Evolutionary conservation across 2,113 vertebrate species (phyloP), one percentile per base, ranked within the genome.

Genomic region (Trinectes maculatus): DNA sequence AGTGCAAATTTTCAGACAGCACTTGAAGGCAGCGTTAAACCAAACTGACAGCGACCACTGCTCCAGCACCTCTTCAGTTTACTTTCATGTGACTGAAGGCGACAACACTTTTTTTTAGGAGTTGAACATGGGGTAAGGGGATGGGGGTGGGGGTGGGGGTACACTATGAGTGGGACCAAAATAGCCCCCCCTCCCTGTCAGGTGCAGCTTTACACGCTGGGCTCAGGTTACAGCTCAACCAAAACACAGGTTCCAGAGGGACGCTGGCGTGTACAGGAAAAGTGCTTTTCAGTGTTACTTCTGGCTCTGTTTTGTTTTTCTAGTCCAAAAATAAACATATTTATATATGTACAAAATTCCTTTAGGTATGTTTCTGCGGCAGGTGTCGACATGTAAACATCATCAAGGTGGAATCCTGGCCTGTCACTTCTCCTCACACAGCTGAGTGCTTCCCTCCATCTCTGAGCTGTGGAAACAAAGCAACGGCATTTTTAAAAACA

Each of bases 391-490:
- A 67, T 76, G 87, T 92, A 93, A 95, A 94, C 90, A 79, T 64
- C 57, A 15, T 29, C 5, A 56, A 25, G 46, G 63, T 8, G 61
- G 36, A 37, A 28, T 43, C 43, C 42, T 9, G 19, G 29, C 16
- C 18, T 77, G 43, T 59, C 1, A 37, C 44, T 42, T 26, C 0
- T 49, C 52, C 37, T 86, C 73, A 86, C 44, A 83, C 86, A 5
- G 84, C 37, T 19, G 86, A 69, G 24, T 86, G 82, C 16, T 93
- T 94, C 79, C 93, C 92, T 56, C 86, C 91, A 54, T 95, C 93
- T 85, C 81, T 90, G 82, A 90, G 91, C 94, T 95, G 90, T 31
- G 77, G 77, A 85, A 44, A 59, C 16, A 88, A 68, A 85, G 16
- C 72, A 56, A 63, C 18, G 3, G 36, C 5, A 0, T 12, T 62